Evolutionary conservation across 2,888 invertebrate species (phyloP), one percentile per base, ranked within the genome.

Genomic region (Chorisops tibialis): DNA sequence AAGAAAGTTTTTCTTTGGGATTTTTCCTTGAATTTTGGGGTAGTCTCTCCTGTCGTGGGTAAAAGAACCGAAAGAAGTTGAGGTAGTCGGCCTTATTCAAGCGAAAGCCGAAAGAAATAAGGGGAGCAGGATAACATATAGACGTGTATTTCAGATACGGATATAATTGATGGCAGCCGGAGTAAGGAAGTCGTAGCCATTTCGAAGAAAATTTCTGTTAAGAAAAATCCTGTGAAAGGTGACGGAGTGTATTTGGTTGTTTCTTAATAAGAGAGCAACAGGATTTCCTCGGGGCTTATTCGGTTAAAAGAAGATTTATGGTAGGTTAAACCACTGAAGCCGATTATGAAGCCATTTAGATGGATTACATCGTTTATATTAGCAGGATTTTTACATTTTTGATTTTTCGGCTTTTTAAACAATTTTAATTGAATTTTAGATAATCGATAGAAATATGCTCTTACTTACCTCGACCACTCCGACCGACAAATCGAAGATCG

Each of bases 401-500:
- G 7, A 51, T 43, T 56, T 56, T 4, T 43, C 18, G 12, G 24
- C 7, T 24, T 19, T 22, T 21, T 7, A 43, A 38, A 2, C 16
- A 3, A 24, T 49, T 12, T 49, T 11, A 3, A 6, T 14, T 16
- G 5, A 37, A 37, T 37, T 3, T 50, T 30, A 37, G n/a, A n/a
- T n/a, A n/a, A n/a, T n/a, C n/a, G n/a, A n/a, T n/a, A n/a, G n/a
- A n/a, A 54, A 39, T 1, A 54, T 4, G 18, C 4, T 21, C 7
- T n/a, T 39, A 60, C 87, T 89, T 81, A 97, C 99, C 99, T 88
- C 99, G 85, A 72, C 99, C 99, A 78, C 96, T 96, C 78, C 97
- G 85, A 70, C 98, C 98, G 72, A 99, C 96, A 83, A 99, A 99
- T 77, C 99, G 85, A 72, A 99, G 83, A 81, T 99, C 99, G 79